Base-by-base conservation (phyloP, 1,140 invertebrate species). In the Eubasilissa regina region DNA sequence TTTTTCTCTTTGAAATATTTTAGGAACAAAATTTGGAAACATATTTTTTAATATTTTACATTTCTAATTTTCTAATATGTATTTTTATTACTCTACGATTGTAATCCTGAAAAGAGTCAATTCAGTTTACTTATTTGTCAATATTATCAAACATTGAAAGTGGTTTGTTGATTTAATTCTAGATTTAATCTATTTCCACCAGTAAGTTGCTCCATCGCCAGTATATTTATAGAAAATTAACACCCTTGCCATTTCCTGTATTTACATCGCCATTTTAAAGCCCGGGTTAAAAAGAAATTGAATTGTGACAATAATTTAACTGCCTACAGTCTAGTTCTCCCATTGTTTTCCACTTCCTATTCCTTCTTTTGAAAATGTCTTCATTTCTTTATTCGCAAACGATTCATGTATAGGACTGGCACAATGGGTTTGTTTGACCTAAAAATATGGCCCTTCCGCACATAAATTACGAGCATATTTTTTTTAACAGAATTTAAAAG, bases 341-440 rank as follows among this genome's bases (percentile, higher is more conserved):
- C 19, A 62, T 35, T 35, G 8, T 56, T 43, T 35, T 13, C 19
- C 25, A 35, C 58, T 62, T 62, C 58, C 58, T 19, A 9, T 6
- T 21, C 58, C 17, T 25, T 21, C 58, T 21, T 62, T 35, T 62
- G 58, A 43, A 7, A 62, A 13, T 35, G 19, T 62, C 58, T 62
- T 13, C 21, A 13, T 62, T 62, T 62, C 58, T 62, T 62, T 62
- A 62, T 62, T 62, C 58, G 25, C 58, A 62, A 62, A 35, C 58
- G 58, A 62, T 43, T 62, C 25, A 62, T 62, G 21, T 62, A 62
- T 13, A 62, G 58, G 58, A 25, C 58, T 21, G 13, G 12, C 25
- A 62, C 58, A 62, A 62, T 62, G 58, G 58, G 58, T 62, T 21
- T 62, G 58, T 62, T 62, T 62, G 58, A 62, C 58, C 58, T 21